A percentile compares a stretch with the other conserved stretches of the same genome.
Evolutionary conservation across 1,140 invertebrate species (phyloP).

Genomic region (Drosophila arizonae): DNA sequence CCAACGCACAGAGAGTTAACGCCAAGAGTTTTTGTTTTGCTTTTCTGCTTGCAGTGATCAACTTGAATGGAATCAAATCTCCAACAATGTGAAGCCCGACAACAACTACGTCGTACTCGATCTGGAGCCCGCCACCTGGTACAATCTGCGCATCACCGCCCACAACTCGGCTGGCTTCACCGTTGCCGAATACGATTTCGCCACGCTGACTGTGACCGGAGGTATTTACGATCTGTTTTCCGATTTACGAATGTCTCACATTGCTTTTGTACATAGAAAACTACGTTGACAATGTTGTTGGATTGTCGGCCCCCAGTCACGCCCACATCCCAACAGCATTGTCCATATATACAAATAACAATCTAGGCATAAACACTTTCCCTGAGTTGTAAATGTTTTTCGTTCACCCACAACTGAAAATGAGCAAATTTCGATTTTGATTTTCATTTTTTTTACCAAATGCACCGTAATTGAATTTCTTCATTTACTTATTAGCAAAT

Average conservation of each 20-base stretch:
- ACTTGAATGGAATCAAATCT: conserved; percentile 95
- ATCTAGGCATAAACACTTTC: conserved; percentile 59
- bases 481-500: conserved; percentile 12
- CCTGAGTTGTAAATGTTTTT: conserved; percentile 66
- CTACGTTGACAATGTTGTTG: conserved; percentile 67
- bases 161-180: conserved; percentile 98
- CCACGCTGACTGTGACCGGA: conserved; percentile 96
- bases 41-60: conserved; percentile 85
- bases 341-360: conserved; percentile 81
- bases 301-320: background rate
- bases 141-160: conserved; percentile 94
- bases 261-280: conserved; percentile 82
- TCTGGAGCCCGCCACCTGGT: conserved; percentile 96
- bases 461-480: conserved; percentile 52
- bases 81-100: conserved; percentile 95
- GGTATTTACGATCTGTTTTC: conserved; percentile 86
- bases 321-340: conserved; percentile 23
- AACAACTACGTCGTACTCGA: conserved; percentile 96
- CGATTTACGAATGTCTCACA: conserved; percentile 68
- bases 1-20: background rate
- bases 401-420: conserved; percentile 42
- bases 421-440: conserved; percentile 59
- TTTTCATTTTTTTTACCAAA: conserved; percentile 39
- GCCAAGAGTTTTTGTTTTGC: background rate
- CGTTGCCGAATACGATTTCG: conserved; percentile 96